Evolutionary conservation across 1,140 invertebrate genomes (phyloP), one percentile per base, ranked within the genome.

Genomic region (Hylyphantes graminicola): DNA sequence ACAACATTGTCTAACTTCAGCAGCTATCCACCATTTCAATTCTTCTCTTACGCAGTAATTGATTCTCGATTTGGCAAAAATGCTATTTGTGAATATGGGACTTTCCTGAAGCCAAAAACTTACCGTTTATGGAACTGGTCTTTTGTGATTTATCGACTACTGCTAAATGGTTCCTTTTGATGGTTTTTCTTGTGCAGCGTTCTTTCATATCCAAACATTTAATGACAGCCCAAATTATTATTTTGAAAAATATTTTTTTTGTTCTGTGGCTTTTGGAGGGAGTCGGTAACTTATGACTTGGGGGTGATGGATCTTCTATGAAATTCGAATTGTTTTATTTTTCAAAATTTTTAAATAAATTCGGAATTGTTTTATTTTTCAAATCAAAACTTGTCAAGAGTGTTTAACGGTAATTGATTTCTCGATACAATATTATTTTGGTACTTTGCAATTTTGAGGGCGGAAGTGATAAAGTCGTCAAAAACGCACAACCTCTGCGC

Each of bases 41-140:
- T 13, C 12, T 53, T 9, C 19, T 12, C 15, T 48, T 55, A 19
- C 72, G 19, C 53, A 57, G 80, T 83, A 83, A 83, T 83, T 83
- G 80, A 83, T 83, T 83, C 80, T 83, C 80, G 80, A 83, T 83
- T 83, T 83, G 80, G 72, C 61, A 51, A 81, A 81, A 57, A 59
- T 72, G 48, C 57, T 59, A 83, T 65, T 75, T 19, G 68, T 70
- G 59, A 83, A 74, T 78, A 67, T 67, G 55, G 57, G 55, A 57
- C 54, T 21, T 35, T n/a, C 8, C 6, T 17, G 35, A 51, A 53
- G 50, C 19, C 21, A 19, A 64, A 15, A 19, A 63, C 67, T 73
- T 72, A 57, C 59, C 73, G 73, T 72, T 73, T 54, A 53, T 73
- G 51, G 9, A 57, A 21, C 67, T 72, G 35, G 61, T n/a, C 17